Base-by-base conservation (phyloP, 2,797 vertebrate species). In the Syngnathus acus region DNA sequence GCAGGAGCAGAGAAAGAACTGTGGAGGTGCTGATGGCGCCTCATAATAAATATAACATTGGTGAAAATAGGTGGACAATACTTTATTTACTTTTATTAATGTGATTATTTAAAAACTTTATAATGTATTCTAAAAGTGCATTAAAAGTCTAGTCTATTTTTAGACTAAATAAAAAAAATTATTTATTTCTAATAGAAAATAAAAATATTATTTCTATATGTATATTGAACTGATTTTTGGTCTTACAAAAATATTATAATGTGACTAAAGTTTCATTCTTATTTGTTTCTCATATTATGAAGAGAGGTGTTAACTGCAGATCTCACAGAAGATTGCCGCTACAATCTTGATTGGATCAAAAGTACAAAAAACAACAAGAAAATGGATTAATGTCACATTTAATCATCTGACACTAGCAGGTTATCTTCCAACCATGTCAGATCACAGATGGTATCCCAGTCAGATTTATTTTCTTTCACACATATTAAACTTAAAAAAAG, bases 361-460 rank as follows among this genome's bases (percentile, higher is more conserved):
- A 42, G 19, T n/a, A 38, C 1, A 40, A 21, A 40, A 60, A 60
- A 60, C 1, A 40, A 21, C n/a, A 60, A 60, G n/a, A 60, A 59
- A 9, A 39, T 6, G 14, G 58, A 21, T 60, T 40, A 21, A 9
- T 8, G 58, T 60, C 38, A 40, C 9, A 60, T 60, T 60, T 40
- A 60, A 10, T 60, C 58, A 60, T 17, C 58, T 32, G 21, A 16
- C 54, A 57, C 54, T 19, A 40, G n/a, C 58, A n/a, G 58, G 58
- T 60, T 39, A 16, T 39, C 19, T 60, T 39, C 37, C 37, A 39
- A 60, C n/a, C 16, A 40, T 60, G 58, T 42, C 58, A 60, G n/a
- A 40, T 42, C 39, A 21, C 58, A 42, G 38, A n/a, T 40, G 38
- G 38, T 38, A 17, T 40, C 17, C 6, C 2, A 38, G 14, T 10